Evolutionary conservation across 2,888 invertebrate genomes (phyloP).

Genomic region (Harmothoe impar): DNA sequence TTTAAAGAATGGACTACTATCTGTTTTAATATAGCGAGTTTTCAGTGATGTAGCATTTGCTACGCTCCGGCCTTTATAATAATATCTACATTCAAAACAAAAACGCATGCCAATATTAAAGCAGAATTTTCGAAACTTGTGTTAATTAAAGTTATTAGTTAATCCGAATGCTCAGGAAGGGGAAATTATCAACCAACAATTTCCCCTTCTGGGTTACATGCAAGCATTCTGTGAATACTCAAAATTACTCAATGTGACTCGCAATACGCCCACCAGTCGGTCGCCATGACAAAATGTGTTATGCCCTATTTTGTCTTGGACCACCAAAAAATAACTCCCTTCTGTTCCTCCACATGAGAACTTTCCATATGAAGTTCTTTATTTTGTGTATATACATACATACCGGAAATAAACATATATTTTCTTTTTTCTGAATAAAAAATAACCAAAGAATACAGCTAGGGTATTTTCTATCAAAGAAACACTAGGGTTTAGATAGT

Average conservation of each 20-base stretch:
- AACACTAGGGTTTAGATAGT: not conserved
- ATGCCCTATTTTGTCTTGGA: not conserved
- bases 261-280: constrained; percentile 13
- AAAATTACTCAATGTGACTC: constrained; percentile 26
- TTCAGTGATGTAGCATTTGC: no score
- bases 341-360: no score
- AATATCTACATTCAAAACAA: no score
- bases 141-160: not conserved
- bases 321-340: not conserved
- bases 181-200: not conserved
- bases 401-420: not conserved
- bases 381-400: no score
- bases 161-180: not conserved
- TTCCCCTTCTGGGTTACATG: not conserved
- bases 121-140: no score
- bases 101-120: no score
- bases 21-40: no score
- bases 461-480: not conserved
- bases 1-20: no score
- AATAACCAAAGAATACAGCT: not conserved
- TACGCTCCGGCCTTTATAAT: no score
- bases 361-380: no score
- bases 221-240: not conserved
- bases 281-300: not conserved
- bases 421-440: not conserved